Base-by-base conservation (phyloP, 2,888 invertebrate genomes). In the Auanema sp. region DNA sequence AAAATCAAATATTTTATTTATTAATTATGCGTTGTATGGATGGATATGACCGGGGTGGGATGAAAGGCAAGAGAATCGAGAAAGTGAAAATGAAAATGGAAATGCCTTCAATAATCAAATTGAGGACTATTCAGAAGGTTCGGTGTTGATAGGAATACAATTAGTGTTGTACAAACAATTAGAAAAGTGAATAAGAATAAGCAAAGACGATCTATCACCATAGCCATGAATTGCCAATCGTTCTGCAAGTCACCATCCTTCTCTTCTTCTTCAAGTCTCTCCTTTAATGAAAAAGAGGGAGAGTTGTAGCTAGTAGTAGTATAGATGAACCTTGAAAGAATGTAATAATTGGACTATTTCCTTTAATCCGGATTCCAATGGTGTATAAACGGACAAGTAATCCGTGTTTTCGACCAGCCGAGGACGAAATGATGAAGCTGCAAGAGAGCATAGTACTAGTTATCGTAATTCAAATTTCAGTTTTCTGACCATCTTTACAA, bases 201-300 rank as follows among this genome's bases (percentile, higher is more conserved):
- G 12, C 79, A 83, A n/a, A 81, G 63, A 23, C 81, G 66, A 63
- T 83, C 81, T 55, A 81, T 67, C 8, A 80, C 79, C 77, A 82
- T 79, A 21, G 80, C 79, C 71, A 78, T 70, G 59, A 74, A 79
- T 53, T 75, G 52, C 83, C 83, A 83, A 60, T 83, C 83, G 8
- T 72, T 71, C 60, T 79, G 75, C 11, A 75, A 69, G 10, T 83
- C 82, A 24, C 78, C 76, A 60, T 81, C 81, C 23, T 76, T 72
- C 51, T 83, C 82, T 12, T 80, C 79, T 18, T 79, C 76, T 42
- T 78, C 76, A 54, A 81, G 64, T 57, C 76, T 71, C 18, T 64
- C 58, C 76, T 76, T 60, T 43, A 73, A 56, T 14, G 2, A n/a
- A 44, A 43, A 4, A 18, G 56, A 47, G 18, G 3, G 12, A 18